Evolutionary conservation across 1,140 invertebrate genomes (phyloP), one percentile per base, ranked within the genome.

Genomic region (Eurosta solidaginis): DNA sequence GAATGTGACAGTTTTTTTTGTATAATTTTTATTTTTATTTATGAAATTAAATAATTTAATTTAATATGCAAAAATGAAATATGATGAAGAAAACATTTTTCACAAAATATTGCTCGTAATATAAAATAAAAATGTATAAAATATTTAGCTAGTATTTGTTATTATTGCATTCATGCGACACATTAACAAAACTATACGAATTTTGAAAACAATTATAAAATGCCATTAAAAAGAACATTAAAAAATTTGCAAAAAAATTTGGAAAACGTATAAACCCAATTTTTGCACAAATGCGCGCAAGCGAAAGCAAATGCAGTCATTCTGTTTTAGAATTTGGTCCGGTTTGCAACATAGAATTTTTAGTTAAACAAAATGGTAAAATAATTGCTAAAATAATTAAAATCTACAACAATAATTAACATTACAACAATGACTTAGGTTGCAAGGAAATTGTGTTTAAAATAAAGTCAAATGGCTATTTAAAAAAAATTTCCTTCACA

Each of bases 181-280:
- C 40, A 33, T 42, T 36, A 68, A 40, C 4, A 22, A n/a, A n/a
- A 20, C n/a, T 9, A 20, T 68, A 33, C 40, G 59, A 68, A 68
- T 20, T 40, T 42, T n/a, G 40, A 40, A 68, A 68, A 40, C 59
- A 36, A 68, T 68, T 68, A 68, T 68, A 68, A 68, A 68, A 42
- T 68, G 36, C 59, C 40, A 68, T 68, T n/a, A 20, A 42, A 68
- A 68, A 68, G 33, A 36, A 42, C 40, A 68, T 40, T 17, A 68
- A 68, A 20, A 36, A 20, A 68, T 40, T 68, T 9, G 54, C 36
- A 40, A 68, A 40, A 63, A 42, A 42, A 42, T 68, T 59, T 59
- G 59, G 29, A 54, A 68, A 42, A 68, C n/a, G n/a, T 22, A 40
- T 36, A 29, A 68, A 29, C 33, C 14, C n/a, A 17, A 63, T n/a